Evolutionary conservation across 2,113 vertebrate genomes (phyloP).

Genomic region (Odontesthes bonariensis): DNA sequence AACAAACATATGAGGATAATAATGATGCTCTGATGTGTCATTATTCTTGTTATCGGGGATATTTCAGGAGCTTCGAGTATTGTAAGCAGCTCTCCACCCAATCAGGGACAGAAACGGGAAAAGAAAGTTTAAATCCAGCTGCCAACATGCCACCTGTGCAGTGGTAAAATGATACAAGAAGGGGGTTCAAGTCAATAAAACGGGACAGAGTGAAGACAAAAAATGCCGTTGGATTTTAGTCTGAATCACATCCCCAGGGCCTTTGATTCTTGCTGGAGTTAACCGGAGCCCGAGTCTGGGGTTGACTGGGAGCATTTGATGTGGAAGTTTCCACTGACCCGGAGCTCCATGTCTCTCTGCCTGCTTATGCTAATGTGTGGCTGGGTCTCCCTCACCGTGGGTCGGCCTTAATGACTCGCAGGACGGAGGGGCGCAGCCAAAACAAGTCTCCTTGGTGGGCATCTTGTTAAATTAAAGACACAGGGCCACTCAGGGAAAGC

Average conservation of each 20-base stretch:
- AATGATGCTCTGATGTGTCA: not conserved
- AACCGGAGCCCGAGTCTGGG: constrained; percentile 38
- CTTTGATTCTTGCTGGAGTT: constrained; percentile 40
- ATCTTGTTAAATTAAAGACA: constrained; percentile 62
- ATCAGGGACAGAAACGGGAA: constrained; percentile 14
- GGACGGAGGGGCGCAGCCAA: constrained; percentile 52
- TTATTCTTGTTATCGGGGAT: constrained; percentile 4
- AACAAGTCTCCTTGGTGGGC: constrained; percentile 52
- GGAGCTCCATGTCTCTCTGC: constrained; percentile 34
- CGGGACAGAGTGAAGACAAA: not conserved
- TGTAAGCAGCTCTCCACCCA: not conserved
- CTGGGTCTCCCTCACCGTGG: constrained; percentile 56
- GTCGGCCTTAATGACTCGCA: constrained; percentile 56
- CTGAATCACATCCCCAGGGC: constrained; percentile 40
- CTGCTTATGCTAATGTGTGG: constrained; percentile 49
- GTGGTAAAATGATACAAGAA: no score
- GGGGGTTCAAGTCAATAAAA: not conserved
- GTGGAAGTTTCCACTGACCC: constrained; percentile 67
- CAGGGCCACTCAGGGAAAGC: constrained; percentile 21
- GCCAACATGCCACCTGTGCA: not conserved
- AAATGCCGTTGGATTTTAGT: constrained; percentile 38
- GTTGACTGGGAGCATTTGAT: constrained; percentile 60
- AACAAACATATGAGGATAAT: no score
- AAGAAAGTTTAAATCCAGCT: not conserved
- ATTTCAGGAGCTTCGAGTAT: not conserved